These are phyloP conservation scores for Carollia perspicillata DNA, from an alignment of 2,113 vertebrate species.

Conservation along the genomic window DNA sequence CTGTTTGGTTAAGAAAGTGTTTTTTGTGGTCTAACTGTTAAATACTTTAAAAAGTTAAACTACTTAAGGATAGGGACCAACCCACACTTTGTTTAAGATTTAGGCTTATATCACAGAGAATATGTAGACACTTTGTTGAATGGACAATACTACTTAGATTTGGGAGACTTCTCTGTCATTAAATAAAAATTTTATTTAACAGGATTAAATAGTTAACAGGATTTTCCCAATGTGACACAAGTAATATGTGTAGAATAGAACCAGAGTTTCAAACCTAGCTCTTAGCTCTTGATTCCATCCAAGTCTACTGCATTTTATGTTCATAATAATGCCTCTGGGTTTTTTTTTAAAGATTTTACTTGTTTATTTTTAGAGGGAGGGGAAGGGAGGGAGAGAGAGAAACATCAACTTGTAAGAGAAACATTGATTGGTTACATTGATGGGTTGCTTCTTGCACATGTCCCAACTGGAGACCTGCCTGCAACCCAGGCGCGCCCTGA, in stretches of 20 bases:
- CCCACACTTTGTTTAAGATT: not conserved
- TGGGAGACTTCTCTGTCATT: conserved; percentile 9
- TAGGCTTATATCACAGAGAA: not conserved
- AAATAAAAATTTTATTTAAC: not conserved
- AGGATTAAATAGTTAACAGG: not conserved
- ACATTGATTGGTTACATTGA: too few species aligned
- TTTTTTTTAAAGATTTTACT: too few species aligned
- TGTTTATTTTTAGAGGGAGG: too few species aligned
- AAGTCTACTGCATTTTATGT: not conserved
- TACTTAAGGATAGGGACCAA: not conserved
- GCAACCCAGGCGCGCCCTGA: too few species aligned
- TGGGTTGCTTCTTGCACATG: too few species aligned
- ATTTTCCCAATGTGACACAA: not conserved
- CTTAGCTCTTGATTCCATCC: not conserved
- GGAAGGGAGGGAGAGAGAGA: too few species aligned
- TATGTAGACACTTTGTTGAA: not conserved
- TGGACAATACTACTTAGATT: not conserved
- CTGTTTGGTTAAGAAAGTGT: conserved; percentile 19
- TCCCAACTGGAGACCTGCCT: too few species aligned
- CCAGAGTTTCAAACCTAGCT: not conserved
- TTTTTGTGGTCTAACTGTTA: conserved; percentile 12
- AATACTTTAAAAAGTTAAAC: conserved; percentile 20
- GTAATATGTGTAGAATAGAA: not conserved
- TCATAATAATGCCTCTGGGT: not conserved
- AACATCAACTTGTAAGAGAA: too few species aligned